These are phyloP conservation scores for Epinephelus malabaricus DNA, from an alignment of 2,797 vertebrate genomes.

Conservation along the genomic window DNA sequence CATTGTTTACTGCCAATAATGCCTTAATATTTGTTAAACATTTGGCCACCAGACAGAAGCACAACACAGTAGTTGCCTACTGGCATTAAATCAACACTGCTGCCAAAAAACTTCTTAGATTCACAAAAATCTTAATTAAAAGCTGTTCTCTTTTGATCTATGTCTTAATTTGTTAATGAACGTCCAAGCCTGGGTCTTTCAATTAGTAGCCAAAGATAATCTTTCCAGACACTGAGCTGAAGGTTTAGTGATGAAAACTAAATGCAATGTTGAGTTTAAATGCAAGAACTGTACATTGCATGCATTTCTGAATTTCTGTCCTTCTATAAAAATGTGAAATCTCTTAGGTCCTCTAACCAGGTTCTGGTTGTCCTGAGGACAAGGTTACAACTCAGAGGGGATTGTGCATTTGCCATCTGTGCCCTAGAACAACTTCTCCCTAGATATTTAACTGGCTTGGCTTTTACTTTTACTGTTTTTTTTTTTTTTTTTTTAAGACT, in stretches of 20 bases:
- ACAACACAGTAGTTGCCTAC: slow-evolving; percentile 17
- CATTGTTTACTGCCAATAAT: slow-evolving; percentile 31
- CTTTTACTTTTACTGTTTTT: slow-evolving; percentile 6
- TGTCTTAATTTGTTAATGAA: neutral
- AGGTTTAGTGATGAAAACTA: neutral
- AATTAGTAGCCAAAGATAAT: no score
- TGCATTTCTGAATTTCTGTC: slow-evolving; percentile 28
- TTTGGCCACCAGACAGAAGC: slow-evolving; percentile 40
- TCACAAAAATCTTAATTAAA: neutral
- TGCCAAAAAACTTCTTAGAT: slow-evolving; percentile 9
- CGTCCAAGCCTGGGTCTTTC: neutral
- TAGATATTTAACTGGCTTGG: slow-evolving; percentile 31
- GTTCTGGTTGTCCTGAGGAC: slow-evolving; percentile 56
- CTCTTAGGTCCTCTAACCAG: slow-evolving; percentile 42
- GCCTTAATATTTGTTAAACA: slow-evolving; percentile 32
- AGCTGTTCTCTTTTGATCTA: neutral
- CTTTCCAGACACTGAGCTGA: neutral
- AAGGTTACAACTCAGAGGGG: slow-evolving; percentile 58
- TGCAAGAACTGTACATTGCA: neutral
- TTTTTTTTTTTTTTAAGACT: neutral
- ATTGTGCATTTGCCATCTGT: slow-evolving; percentile 60
- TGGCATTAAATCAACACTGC: slow-evolving; percentile 21
- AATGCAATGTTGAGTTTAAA: slow-evolving; percentile 16
- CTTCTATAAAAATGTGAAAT: slow-evolving; percentile 31
- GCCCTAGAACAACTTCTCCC: slow-evolving; percentile 48